These are phyloP conservation scores for Drosophila suzukii DNA, from an alignment of 1,140 invertebrate genomes.

Conservation along the genomic window DNA sequence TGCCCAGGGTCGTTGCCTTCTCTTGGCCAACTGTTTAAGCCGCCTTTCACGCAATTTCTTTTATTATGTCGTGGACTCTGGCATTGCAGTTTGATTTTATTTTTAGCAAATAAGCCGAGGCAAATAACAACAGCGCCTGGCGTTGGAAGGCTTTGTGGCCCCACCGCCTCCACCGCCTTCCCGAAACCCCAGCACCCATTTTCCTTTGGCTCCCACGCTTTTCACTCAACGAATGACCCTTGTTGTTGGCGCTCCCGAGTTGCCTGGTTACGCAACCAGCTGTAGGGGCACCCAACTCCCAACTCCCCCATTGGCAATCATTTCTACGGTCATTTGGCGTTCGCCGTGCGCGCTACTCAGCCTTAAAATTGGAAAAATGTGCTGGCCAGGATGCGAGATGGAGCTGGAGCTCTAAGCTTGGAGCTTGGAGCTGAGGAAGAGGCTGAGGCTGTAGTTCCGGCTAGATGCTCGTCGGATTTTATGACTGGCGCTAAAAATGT, in stretches of 20 bases:
- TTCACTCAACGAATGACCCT: slow-evolving; percentile 61
- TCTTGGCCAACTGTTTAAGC: slow-evolving; percentile 53
- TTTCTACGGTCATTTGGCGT: slow-evolving; percentile 81
- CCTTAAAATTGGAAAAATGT: slow-evolving; percentile 82
- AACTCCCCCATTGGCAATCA: slow-evolving; percentile 60
- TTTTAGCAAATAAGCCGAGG: slow-evolving; percentile 77
- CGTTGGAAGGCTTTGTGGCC: slow-evolving; percentile 32
- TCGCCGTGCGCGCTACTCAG: slow-evolving; percentile 75
- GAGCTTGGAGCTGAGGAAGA: slow-evolving; percentile 1
- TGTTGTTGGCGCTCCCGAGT: slow-evolving; percentile 35
- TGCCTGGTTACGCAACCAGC: slow-evolving; percentile 67
- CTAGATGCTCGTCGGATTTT: slow-evolving; percentile 72
- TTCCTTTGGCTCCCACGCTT: not conserved
- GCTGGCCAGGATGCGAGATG: slow-evolving; percentile 42
- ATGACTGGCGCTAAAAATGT: slow-evolving; percentile 80
- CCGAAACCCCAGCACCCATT: not conserved
- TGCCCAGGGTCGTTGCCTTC: slow-evolving; percentile 20
- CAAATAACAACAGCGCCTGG: slow-evolving; percentile 61
- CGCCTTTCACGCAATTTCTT: slow-evolving; percentile 75
- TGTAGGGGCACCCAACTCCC: slow-evolving; percentile 1
- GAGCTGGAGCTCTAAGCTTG: not conserved
- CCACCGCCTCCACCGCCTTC: not conserved
- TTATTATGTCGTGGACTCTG: slow-evolving; percentile 57
- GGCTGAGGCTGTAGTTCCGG: slow-evolving; percentile 13
- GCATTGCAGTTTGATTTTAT: slow-evolving; percentile 77